phyloP scores from a whole-genome alignment of 2,888 invertebrate genomes.

The Lymantria dispar region DNA sequence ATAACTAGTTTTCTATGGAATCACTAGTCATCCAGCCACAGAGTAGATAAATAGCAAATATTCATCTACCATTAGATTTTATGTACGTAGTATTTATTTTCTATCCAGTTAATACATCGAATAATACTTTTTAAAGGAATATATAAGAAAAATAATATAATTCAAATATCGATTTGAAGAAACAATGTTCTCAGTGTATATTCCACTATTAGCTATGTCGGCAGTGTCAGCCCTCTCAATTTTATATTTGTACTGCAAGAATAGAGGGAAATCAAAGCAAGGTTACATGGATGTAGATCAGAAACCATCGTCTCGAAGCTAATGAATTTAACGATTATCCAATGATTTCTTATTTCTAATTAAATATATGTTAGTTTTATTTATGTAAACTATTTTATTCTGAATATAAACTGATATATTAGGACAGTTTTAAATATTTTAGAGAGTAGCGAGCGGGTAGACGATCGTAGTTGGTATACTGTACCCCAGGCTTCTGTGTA shows the following conservation, averaged over 20 bases:
- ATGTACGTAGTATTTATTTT: too few relatives aligned
- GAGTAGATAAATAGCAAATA: too few relatives aligned
- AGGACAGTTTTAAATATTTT: too few relatives aligned
- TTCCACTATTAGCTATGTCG: conserved; percentile 64
- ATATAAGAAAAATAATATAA: background rate
- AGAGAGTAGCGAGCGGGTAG: too few relatives aligned
- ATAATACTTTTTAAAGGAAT: background rate
- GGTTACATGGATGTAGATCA: conserved; percentile 69
- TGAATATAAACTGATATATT: background rate
- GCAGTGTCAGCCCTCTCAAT: conserved; percentile 65
- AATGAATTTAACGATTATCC: conserved; percentile 22
- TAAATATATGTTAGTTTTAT: conserved; percentile 18
- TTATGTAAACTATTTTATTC: background rate
- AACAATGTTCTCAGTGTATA: conserved; percentile 48
- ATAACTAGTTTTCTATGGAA: too few relatives aligned
- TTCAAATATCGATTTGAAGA: conserved; percentile 3
- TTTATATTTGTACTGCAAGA: conserved; percentile 64
- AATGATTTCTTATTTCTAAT: conserved; percentile 16
- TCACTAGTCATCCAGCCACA: too few relatives aligned
- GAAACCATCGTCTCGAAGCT: conserved; percentile 50
- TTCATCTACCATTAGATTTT: too few relatives aligned
- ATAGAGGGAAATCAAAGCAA: conserved; percentile 45
- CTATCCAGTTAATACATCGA: too few relatives aligned
- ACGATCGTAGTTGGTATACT: too few relatives aligned
- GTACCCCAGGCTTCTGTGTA: too few relatives aligned